Evolutionary conservation across 2,888 invertebrate species (phyloP).

Genomic region (Hirtodrosophila alboralis): DNA sequence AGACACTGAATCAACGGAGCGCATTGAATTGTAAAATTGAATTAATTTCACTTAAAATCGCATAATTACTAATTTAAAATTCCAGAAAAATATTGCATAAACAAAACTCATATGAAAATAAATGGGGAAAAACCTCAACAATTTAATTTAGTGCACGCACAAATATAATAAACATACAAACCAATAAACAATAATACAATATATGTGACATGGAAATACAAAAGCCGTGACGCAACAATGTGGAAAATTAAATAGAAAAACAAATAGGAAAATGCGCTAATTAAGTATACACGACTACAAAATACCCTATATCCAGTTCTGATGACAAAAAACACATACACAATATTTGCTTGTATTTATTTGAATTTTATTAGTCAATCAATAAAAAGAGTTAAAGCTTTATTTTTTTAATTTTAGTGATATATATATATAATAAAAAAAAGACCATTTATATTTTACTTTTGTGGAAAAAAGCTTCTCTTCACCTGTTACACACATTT

Average conservation of each 20-base stretch:
- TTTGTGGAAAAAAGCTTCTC: too few species aligned
- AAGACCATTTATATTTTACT: too few species aligned
- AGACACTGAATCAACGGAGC: constrained; percentile 13
- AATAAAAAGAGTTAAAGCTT: too few species aligned
- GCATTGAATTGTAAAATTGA: constrained; percentile 36
- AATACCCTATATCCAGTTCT: too few species aligned
- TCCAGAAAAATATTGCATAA: not conserved
- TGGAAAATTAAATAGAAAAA: constrained; percentile 13
- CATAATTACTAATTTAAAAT: constrained; percentile 5
- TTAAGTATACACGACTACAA: too few species aligned
- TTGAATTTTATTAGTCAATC: too few species aligned
- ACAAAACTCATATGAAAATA: constrained; percentile 18
- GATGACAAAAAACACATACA: too few species aligned
- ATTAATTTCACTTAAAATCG: constrained; percentile 29
- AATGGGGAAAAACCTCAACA: constrained; percentile 31
- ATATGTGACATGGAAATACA: constrained; percentile 17
- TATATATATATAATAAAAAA: too few species aligned
- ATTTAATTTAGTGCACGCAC: constrained; percentile 55
- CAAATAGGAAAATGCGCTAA: not conserved
- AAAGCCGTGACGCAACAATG: constrained; percentile 18
- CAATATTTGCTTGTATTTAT: too few species aligned
- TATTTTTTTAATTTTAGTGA: too few species aligned
- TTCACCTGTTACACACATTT: too few species aligned
- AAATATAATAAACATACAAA: constrained; percentile 30
- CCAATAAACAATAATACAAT: constrained; percentile 48